Percentiles rank a stretch among this genome's conserved stretches.
phyloP scores from a whole-genome alignment of 2,888 invertebrate genomes.

The Belgica antarctica region DNA sequence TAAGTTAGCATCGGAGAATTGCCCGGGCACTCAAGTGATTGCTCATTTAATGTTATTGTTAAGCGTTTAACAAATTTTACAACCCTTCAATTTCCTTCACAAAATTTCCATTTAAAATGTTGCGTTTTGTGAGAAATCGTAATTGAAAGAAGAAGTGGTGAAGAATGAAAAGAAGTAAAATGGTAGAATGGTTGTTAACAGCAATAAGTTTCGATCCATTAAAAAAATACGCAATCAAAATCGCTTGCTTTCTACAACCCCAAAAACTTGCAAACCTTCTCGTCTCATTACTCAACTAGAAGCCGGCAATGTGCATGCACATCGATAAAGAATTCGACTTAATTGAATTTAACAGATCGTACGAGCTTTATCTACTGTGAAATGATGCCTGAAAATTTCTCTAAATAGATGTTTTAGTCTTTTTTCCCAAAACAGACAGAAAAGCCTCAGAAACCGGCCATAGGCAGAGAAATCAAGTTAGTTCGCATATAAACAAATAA shows the following conservation, averaged over 20 bases:
- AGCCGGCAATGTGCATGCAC: background rate
- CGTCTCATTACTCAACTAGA: background rate
- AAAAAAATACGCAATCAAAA: background rate
- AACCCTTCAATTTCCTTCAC: constrained; percentile 31
- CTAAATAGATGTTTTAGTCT: background rate
- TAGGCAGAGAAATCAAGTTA: background rate
- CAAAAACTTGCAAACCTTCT: background rate
- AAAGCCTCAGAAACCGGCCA: background rate
- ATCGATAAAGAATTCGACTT: background rate
- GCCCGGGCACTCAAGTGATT: background rate
- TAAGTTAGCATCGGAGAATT: background rate
- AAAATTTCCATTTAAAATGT: background rate
- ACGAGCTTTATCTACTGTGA: constrained; percentile 1
- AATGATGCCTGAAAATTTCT: background rate
- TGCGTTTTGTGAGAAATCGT: background rate
- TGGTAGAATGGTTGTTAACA: background rate
- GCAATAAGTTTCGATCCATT: background rate
- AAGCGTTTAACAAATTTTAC: constrained; percentile 14
- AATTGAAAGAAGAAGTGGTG: background rate
- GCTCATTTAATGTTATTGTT: constrained; percentile 2
- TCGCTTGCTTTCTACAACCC: background rate
- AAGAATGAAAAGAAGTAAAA: background rate
- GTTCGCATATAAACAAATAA: constrained; percentile 31
- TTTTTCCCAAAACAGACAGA: background rate
- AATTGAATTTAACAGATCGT: background rate